Conservation (phyloP, 2,113 vertebrate genomes). For the Crotalus viridis region DNA sequence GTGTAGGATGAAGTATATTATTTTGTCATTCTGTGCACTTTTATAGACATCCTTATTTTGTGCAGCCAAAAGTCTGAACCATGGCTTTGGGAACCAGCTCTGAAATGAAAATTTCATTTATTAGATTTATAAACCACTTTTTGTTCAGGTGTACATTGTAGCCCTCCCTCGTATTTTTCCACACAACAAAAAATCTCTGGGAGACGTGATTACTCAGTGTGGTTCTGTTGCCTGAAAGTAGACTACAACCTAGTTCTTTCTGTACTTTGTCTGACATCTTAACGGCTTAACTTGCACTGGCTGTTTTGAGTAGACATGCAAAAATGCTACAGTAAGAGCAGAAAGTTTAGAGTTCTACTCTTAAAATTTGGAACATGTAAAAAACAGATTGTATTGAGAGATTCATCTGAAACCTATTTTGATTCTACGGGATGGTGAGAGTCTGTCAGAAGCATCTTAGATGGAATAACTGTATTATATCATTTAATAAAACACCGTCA, state of each 20-base stretch:
- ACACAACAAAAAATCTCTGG: neutral
- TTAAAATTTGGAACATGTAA: neutral
- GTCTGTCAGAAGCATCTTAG: neutral
- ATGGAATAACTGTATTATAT: neutral
- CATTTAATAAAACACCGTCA: neutral
- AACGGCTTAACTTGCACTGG: neutral
- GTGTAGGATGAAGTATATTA: neutral
- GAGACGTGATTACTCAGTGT: neutral
- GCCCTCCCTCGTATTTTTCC: neutral
- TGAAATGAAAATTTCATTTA: neutral
- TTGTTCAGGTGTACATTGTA: neutral
- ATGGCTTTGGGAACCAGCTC: neutral
- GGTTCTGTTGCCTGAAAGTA: neutral
- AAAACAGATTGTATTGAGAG: neutral
- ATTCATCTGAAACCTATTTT: neutral
- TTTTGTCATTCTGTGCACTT: neutral
- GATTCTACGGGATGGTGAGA: neutral
- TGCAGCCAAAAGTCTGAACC: neutral
- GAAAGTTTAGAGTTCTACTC: neutral
- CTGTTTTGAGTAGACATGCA: neutral
- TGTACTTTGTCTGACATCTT: neutral
- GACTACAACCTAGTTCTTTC: neutral
- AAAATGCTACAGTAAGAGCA: neutral
- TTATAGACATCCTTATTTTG: neutral
- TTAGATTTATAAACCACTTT: neutral